Evolutionary conservation across 2,888 invertebrate genomes (phyloP).

Genomic region (Vannuccia rotundouncinata): DNA sequence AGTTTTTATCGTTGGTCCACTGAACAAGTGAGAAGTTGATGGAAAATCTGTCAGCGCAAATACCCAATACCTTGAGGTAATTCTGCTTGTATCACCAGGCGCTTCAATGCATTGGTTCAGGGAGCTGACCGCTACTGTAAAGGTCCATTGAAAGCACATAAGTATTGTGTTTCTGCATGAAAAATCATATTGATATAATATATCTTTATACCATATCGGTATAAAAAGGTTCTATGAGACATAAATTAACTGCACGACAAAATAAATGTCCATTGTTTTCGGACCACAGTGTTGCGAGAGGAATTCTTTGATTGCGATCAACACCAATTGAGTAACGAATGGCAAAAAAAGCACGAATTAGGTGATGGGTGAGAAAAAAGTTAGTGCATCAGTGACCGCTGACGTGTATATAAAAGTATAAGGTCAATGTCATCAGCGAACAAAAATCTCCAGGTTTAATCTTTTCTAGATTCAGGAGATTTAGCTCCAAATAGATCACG

Average conservation of each 20-base stretch:
- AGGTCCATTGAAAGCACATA: slow-evolving; percentile 15
- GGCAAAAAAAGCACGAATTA: slow-evolving; percentile 20
- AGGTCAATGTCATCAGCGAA: background rate
- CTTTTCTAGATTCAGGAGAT: no score
- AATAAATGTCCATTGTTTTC: slow-evolving; percentile 21
- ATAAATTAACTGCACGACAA: slow-evolving; percentile 26
- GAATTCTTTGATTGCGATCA: slow-evolving; percentile 15
- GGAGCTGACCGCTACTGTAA: slow-evolving; percentile 15
- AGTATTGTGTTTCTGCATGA: slow-evolving; percentile 20
- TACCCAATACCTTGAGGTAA: slow-evolving; percentile 14
- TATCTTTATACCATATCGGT: slow-evolving; percentile 17
- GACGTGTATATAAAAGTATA: background rate
- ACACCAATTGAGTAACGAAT: slow-evolving; percentile 15
- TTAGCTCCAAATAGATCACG: no score
- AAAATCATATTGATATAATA: slow-evolving; percentile 13
- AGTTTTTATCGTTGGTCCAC: background rate
- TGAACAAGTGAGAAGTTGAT: slow-evolving; percentile 5
- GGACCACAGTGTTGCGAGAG: slow-evolving; percentile 16
- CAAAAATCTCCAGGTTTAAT: background rate
- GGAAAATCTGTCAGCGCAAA: slow-evolving; percentile 13
- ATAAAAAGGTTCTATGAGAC: background rate
- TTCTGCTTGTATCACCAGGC: slow-evolving; percentile 26
- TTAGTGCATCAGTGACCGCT: slow-evolving; percentile 14
- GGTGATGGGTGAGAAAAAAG: slow-evolving; percentile 7
- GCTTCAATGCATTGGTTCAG: slow-evolving; percentile 24